These are phyloP conservation scores for Hemibagrus guttatus DNA, from an alignment of 2,797 vertebrate genomes.

Conservation along the genomic window DNA sequence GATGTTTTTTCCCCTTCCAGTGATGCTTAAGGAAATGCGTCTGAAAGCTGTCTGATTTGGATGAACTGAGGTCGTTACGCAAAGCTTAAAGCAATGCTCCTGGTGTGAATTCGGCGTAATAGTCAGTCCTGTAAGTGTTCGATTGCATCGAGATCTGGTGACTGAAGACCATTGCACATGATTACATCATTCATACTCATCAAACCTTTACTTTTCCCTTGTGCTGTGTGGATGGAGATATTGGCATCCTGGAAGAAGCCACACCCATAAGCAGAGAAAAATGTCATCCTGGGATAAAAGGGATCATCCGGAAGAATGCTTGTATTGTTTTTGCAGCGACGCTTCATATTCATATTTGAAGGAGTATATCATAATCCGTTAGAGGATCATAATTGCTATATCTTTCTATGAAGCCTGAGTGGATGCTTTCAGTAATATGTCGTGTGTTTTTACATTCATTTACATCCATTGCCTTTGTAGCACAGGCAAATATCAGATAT, in stretches of 20 bases:
- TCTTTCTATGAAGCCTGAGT: not conserved
- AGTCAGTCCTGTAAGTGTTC: not conserved
- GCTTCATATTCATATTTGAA: not conserved
- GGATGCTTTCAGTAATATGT: not conserved
- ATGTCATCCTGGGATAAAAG: conserved; percentile 5
- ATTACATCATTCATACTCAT: conserved; percentile 17
- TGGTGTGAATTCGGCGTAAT: not conserved
- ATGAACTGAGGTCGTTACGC: not conserved
- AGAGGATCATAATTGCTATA: not conserved
- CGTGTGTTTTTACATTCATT: not conserved
- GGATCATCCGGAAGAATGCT: not conserved
- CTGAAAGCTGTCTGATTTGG: too few relatives aligned
- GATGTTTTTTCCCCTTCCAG: not conserved
- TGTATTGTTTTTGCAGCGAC: not conserved
- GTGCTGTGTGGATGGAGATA: not conserved
- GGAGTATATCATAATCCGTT: not conserved
- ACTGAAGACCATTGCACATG: conserved; percentile 20
- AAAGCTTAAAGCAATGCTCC: not conserved
- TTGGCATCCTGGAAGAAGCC: not conserved
- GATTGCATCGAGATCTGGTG: not conserved
- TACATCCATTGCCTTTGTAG: not conserved
- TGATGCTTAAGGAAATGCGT: not conserved
- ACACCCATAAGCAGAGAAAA: not conserved
- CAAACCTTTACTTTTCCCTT: not conserved
- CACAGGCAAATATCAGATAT: not conserved